A percentile compares a stretch with the other conserved stretches of the same genome.
Conservation (phyloP, 2,113 vertebrate genomes). For the Salvelinus fontinalis region DNA sequence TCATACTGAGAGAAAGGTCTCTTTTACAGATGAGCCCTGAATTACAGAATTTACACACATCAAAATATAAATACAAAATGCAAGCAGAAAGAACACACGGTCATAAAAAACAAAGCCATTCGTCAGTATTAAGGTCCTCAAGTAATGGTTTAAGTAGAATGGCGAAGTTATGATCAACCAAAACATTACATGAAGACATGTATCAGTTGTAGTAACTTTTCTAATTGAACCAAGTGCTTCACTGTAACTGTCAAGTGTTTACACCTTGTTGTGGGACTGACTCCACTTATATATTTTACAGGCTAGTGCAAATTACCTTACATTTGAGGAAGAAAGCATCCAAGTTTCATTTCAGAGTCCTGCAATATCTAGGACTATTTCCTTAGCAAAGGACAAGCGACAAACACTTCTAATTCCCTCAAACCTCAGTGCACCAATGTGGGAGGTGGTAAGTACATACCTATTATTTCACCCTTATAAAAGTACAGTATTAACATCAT, state of each 20-base stretch:
- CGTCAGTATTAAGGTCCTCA: no score
- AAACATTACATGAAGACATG: no score
- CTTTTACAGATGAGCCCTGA: no score
- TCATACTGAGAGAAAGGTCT: no score
- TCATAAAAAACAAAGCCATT: no score
- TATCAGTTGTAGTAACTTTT: neutral
- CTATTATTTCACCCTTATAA: neutral
- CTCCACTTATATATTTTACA: constrained; percentile 49
- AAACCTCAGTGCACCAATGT: fast-evolving
- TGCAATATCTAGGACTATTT: fast-evolving
- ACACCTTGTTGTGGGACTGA: neutral
- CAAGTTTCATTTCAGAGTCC: neutral
- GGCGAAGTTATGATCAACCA: no score
- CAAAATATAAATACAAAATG: no score
- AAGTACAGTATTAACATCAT: neutral
- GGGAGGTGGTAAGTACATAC: constrained; percentile 61
- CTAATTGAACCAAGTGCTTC: neutral
- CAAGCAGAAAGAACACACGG: no score
- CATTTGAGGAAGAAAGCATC: constrained; percentile 43
- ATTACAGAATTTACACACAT: no score
- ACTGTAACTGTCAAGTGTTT: neutral
- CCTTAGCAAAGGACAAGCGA: neutral
- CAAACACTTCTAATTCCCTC: constrained; percentile 73
- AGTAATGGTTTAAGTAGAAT: no score
- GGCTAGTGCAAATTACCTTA: constrained; percentile 67